Conservation (phyloP, 2,888 invertebrate genomes). For the Tiphia femorata region DNA sequence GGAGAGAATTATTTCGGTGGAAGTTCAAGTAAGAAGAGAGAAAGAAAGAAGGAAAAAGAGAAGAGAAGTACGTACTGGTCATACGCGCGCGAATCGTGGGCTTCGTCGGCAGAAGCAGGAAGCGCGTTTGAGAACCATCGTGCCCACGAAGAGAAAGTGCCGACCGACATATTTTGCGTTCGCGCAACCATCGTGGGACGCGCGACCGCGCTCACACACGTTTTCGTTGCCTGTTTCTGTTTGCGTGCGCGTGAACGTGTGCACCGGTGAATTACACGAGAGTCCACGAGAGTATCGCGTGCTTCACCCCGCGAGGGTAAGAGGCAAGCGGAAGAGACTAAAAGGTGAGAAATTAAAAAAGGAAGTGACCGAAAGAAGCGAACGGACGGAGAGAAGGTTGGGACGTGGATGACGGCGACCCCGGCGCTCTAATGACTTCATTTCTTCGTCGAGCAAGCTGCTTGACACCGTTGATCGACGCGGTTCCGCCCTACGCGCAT, state of each 20-base stretch:
- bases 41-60: too few species aligned
- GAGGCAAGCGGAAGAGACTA: conserved; percentile 3
- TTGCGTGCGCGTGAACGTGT: conserved; percentile 11
- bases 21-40: too few species aligned
- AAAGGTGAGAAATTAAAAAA: conserved; percentile 2
- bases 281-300: conserved; percentile 32
- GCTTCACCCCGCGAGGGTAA: conserved; percentile 2
- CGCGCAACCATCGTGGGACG: conserved; percentile 43
- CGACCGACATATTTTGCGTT: conserved; percentile 61
- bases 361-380: conserved; percentile 10
- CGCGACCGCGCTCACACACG: too few species aligned
- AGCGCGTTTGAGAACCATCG: conserved; percentile 65
- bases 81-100: not conserved
- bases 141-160: conserved; percentile 65
- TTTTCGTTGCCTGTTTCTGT: conserved; percentile 6
- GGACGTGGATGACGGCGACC: too few species aligned
- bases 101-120: conserved; percentile 54
- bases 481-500: too few species aligned
- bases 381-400: conserved; percentile 4
- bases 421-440: conserved; percentile 55
- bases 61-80: too few species aligned
- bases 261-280: too few species aligned
- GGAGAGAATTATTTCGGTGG: too few species aligned
- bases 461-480: too few species aligned
- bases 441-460: too few species aligned